Conservation (phyloP, 2,888 invertebrate species). For the Drosophila meridiana region DNA sequence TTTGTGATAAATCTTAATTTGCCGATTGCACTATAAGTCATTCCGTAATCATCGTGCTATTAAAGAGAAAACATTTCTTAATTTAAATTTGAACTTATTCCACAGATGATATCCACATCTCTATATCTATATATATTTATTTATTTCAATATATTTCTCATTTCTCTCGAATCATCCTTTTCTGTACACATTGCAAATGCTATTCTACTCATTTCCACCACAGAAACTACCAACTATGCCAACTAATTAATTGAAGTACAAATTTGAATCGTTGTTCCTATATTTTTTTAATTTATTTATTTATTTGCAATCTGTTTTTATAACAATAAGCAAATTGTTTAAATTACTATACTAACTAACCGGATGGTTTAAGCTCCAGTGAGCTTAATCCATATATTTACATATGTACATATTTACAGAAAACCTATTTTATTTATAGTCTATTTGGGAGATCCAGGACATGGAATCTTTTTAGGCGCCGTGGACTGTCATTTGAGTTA, state of each 20-base stretch:
- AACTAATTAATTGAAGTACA: conserved; percentile 26
- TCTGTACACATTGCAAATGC: conserved; percentile 40
- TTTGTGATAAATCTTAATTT: background rate
- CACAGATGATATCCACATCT: background rate
- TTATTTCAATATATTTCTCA: background rate
- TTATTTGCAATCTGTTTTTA: too few species aligned
- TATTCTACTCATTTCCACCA: conserved; percentile 43
- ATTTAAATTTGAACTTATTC: background rate
- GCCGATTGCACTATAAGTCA: background rate
- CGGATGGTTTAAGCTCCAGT: too few species aligned
- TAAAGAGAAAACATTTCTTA: background rate
- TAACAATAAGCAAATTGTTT: too few species aligned
- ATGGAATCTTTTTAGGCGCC: too few species aligned
- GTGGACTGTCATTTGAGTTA: too few species aligned
- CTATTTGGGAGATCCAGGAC: too few species aligned
- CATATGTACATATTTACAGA: too few species aligned
- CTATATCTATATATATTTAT: too few species aligned
- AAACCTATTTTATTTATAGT: too few species aligned
- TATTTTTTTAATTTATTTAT: too few species aligned
- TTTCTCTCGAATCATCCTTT: conserved; percentile 30
- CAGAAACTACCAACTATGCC: conserved; percentile 32
- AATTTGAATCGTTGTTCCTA: conserved; percentile 13
- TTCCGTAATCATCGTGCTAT: background rate
- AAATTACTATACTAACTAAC: too few species aligned
- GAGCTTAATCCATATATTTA: too few species aligned